phyloP scores from a whole-genome alignment of 2,888 invertebrate species.

The Trichopoda pennipes region DNA sequence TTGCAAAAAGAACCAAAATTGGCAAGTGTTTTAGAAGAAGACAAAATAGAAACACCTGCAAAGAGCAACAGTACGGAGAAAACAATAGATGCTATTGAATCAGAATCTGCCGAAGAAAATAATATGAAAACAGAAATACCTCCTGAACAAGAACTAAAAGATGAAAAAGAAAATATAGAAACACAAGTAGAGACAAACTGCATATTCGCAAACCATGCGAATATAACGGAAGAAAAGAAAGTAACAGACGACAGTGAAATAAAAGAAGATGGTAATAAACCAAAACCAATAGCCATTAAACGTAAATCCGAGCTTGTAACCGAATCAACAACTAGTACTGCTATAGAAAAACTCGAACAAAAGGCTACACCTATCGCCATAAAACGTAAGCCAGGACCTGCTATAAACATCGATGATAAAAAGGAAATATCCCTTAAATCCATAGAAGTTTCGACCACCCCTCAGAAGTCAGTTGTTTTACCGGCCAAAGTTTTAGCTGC shows the following conservation, averaged over 20 bases:
- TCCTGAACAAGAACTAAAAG: not conserved
- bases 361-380: conserved; percentile 21
- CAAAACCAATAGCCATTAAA: too few relatives aligned
- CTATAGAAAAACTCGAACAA: not conserved
- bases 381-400: conserved; percentile 34
- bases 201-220: not conserved
- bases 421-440: not conserved
- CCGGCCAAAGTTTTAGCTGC: conserved; percentile 67
- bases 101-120: too few relatives aligned
- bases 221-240: too few relatives aligned
- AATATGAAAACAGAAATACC: too few relatives aligned
- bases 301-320: not conserved
- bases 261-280: not conserved
- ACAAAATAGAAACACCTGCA: not conserved
- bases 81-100: too few relatives aligned
- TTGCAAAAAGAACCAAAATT: conserved; percentile 38
- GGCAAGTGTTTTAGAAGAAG: conserved; percentile 37
- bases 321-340: not conserved
- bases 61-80: not conserved
- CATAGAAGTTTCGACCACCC: conserved; percentile 16
- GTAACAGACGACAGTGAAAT: not conserved
- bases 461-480: conserved; percentile 32
- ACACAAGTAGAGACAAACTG: conserved; percentile 62
- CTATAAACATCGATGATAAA: not conserved
- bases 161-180: conserved; percentile 13